Percentiles rank a stretch among this genome's conserved stretches.
These are phyloP conservation scores for Scophthalmus maximus DNA, from an alignment of 2,113 vertebrate genomes.

Conservation along the genomic window DNA sequence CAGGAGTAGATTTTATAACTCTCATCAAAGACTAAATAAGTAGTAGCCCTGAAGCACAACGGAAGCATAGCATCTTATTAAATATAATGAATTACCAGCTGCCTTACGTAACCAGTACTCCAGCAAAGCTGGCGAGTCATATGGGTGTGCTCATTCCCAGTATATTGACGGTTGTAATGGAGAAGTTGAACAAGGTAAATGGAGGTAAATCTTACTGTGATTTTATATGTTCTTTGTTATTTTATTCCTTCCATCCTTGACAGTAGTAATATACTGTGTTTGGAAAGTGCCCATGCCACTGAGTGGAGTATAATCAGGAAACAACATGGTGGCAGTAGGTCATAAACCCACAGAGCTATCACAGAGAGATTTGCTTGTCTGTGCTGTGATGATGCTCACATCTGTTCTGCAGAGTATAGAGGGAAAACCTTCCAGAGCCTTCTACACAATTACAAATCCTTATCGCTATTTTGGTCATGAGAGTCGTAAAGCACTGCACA, in stretches of 20 bases:
- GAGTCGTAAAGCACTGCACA: background rate
- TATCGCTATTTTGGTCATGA: slow-evolving; percentile 1
- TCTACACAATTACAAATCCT: slow-evolving; percentile 39
- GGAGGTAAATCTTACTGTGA: slow-evolving; percentile 81
- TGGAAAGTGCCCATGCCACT: slow-evolving; percentile 61
- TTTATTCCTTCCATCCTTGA: slow-evolving; percentile 66
- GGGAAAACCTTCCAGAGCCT: slow-evolving; percentile 39
- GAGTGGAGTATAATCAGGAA: slow-evolving; percentile 70
- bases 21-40: slow-evolving; percentile 63
- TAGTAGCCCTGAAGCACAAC: background rate
- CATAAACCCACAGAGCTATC: slow-evolving; percentile 64
- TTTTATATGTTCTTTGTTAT: slow-evolving; percentile 73
- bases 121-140: slow-evolving; percentile 37
- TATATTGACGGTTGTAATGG: slow-evolving; percentile 65
- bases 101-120: slow-evolving; percentile 48
- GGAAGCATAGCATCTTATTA: slow-evolving; percentile 59
- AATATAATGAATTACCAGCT: slow-evolving; percentile 72
- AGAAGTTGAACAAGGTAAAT: slow-evolving; percentile 77
- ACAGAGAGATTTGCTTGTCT: slow-evolving; percentile 53
- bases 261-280: slow-evolving; percentile 62
- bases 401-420: slow-evolving; percentile 36
- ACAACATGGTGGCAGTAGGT: slow-evolving; percentile 50
- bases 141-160: slow-evolving; percentile 47
- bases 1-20: slow-evolving; percentile 55
- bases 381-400: background rate